Conservation (phyloP, 2,888 invertebrate species). For the Drosophila austrosaltans region DNA sequence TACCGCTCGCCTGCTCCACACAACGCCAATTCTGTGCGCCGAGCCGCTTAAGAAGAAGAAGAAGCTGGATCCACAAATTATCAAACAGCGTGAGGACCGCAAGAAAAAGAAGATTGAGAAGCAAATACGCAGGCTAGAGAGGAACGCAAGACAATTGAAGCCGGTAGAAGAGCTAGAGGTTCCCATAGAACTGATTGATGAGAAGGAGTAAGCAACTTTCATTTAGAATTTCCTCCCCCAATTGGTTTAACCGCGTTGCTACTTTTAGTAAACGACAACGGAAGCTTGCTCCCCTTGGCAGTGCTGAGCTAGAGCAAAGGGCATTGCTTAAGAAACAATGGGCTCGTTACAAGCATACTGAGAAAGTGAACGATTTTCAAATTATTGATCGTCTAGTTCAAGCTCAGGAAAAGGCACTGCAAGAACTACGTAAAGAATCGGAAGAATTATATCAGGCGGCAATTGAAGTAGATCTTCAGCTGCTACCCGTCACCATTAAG, state of each 20-base stretch:
- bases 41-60: conserved; percentile 97
- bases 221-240: too few species aligned
- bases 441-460: conserved; percentile 95
- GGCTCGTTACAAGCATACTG: conserved; percentile 87
- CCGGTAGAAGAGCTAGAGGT: conserved; percentile 95
- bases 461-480: conserved; percentile 89
- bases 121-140: conserved; percentile 92
- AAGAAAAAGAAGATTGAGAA: conserved; percentile 93
- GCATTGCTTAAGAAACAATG: conserved; percentile 89
- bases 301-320: conserved; percentile 87
- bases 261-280: conserved; percentile 85
- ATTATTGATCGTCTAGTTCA: conserved; percentile 88
- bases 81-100: conserved; percentile 92
- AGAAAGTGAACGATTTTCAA: conserved; percentile 87
- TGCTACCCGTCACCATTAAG: conserved; percentile 88
- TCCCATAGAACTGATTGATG: conserved; percentile 85
- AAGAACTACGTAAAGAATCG: conserved; percentile 91
- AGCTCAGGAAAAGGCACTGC: conserved; percentile 91
- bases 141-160: conserved; percentile 92
- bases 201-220: conserved; percentile 62
- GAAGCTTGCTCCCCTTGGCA: conserved; percentile 83
- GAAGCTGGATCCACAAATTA: conserved; percentile 90
- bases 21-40: conserved; percentile 84
- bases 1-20: conserved; percentile 63
- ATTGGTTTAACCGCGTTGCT: too few species aligned